These are phyloP conservation scores for Hippocampus abdominalis DNA, from an alignment of 2,113 vertebrate species.

Conservation along the genomic window DNA sequence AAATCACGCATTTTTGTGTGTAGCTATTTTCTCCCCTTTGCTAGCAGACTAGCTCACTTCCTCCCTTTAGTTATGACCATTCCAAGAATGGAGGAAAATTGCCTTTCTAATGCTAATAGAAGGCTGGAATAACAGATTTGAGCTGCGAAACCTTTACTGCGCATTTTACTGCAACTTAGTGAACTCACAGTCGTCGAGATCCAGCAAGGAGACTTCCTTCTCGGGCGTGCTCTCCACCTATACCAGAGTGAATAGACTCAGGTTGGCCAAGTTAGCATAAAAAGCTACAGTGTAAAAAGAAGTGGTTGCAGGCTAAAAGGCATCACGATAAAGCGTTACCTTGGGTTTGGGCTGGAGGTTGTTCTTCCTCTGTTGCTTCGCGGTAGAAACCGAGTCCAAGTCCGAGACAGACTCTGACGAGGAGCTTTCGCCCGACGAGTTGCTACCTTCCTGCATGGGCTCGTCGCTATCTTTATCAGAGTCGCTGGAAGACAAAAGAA, in stretches of 20 bases:
- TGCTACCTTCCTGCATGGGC: slow-evolving; percentile 44
- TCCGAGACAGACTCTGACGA: slow-evolving; percentile 79
- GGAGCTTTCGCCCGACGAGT: slow-evolving; percentile 76
- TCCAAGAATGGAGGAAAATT: neutral
- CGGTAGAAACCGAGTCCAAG: slow-evolving; percentile 48
- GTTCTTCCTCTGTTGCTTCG: slow-evolving; percentile 38
- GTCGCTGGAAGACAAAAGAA: slow-evolving; percentile 45
- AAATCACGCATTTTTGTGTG: too few relatives aligned
- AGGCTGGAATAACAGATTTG: too few relatives aligned
- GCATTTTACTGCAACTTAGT: neutral
- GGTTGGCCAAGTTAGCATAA: neutral
- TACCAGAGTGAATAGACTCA: neutral
- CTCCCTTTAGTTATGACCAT: neutral
- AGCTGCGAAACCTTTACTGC: too few relatives aligned
- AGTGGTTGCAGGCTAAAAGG: too few relatives aligned
- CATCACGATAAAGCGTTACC: slow-evolving; percentile 29
- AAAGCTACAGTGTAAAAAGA: too few relatives aligned
- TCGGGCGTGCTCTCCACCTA: slow-evolving; percentile 76
- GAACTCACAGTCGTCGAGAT: slow-evolving; percentile 93
- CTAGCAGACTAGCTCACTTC: neutral
- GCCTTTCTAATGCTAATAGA: too few relatives aligned
- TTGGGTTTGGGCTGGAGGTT: slow-evolving; percentile 49
- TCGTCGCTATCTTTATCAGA: slow-evolving; percentile 58
- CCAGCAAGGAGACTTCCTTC: slow-evolving; percentile 82
- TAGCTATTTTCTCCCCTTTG: neutral